Evolutionary conservation across 1,140 invertebrate species (phyloP).

Genomic region (Campoletis sonorensis): DNA sequence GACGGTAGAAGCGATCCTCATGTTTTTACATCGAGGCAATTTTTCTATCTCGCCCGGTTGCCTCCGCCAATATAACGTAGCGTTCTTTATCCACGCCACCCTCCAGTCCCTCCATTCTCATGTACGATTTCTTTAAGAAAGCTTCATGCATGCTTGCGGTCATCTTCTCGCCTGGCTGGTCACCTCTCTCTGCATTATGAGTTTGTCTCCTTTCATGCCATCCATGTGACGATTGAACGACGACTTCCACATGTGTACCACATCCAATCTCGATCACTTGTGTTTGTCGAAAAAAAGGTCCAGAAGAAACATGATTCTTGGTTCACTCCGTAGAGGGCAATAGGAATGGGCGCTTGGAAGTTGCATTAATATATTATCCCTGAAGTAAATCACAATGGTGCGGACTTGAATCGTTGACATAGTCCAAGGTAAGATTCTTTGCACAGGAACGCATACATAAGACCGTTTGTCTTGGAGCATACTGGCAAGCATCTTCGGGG

Average conservation of each 20-base stretch:
- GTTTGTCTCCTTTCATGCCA: conserved; percentile 15
- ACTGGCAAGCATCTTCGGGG: conserved; percentile 50
- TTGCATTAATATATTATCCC: conserved; percentile 34
- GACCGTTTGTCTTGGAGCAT: conserved; percentile 21
- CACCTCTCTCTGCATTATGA: conserved; percentile 33
- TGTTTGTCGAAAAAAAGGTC: background rate
- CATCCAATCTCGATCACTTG: conserved; percentile 16
- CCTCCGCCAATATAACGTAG: conserved; percentile 62
- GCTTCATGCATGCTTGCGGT: conserved; percentile 9
- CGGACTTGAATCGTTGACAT: conserved; percentile 21
- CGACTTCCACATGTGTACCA: background rate
- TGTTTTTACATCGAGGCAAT: conserved; percentile 78
- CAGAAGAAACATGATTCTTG: background rate
- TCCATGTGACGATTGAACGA: conserved; percentile 36
- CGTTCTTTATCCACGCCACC: conserved; percentile 20
- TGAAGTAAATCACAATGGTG: conserved; percentile 21
- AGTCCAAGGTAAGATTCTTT: conserved; percentile 24
- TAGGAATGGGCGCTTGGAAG: background rate
- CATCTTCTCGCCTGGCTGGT: conserved; percentile 50
- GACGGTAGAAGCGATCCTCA: conserved; percentile 72
- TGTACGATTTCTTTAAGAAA: conserved; percentile 32
- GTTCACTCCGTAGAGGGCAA: background rate
- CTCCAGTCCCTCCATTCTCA: conserved; percentile 19
- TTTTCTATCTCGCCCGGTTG: conserved; percentile 75
- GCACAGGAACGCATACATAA: conserved; percentile 21